phyloP scores from a whole-genome alignment of 2,888 invertebrate genomes.

The Lithophane socia region DNA sequence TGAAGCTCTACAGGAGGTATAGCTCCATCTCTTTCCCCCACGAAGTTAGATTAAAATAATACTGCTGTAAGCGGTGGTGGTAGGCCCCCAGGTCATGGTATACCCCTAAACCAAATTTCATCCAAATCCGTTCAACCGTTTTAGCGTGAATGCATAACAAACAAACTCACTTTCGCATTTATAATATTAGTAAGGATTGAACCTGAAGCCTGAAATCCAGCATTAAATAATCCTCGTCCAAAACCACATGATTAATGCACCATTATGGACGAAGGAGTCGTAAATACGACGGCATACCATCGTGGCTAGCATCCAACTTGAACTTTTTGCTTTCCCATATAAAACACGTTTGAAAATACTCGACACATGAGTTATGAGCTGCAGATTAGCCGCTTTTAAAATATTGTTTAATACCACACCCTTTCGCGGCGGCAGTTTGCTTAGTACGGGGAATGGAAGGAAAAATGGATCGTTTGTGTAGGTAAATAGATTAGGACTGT shows the following conservation, averaged over 20 bases:
- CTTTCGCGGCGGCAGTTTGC: slow-evolving; percentile 38
- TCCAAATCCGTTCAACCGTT: too few relatives aligned
- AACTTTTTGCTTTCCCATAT: slow-evolving; percentile 59
- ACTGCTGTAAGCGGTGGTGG: too few relatives aligned
- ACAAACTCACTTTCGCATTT: too few relatives aligned
- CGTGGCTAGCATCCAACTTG: slow-evolving; percentile 29
- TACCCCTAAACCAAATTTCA: neutral
- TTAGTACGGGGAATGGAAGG: slow-evolving; percentile 24
- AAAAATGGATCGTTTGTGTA: slow-evolving; percentile 1
- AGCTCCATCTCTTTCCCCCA: too few relatives aligned
- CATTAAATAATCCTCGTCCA: slow-evolving; percentile 44
- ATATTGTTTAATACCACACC: slow-evolving; percentile 60
- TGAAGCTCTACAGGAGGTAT: too few relatives aligned
- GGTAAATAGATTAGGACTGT: neutral
- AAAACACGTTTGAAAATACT: slow-evolving; percentile 58
- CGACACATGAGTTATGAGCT: slow-evolving; percentile 58
- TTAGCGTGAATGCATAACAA: too few relatives aligned
- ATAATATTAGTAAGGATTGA: neutral
- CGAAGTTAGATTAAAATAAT: too few relatives aligned
- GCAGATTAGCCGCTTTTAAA: slow-evolving; percentile 61
- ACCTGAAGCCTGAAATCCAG: slow-evolving; percentile 9
- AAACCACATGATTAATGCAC: slow-evolving; percentile 56
- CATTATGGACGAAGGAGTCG: slow-evolving; percentile 52
- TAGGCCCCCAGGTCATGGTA: too few relatives aligned
- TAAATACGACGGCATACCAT: slow-evolving; percentile 44